phyloP scores from a whole-genome alignment of 2,797 vertebrate species.

The Neomorphus geoffroyi region DNA sequence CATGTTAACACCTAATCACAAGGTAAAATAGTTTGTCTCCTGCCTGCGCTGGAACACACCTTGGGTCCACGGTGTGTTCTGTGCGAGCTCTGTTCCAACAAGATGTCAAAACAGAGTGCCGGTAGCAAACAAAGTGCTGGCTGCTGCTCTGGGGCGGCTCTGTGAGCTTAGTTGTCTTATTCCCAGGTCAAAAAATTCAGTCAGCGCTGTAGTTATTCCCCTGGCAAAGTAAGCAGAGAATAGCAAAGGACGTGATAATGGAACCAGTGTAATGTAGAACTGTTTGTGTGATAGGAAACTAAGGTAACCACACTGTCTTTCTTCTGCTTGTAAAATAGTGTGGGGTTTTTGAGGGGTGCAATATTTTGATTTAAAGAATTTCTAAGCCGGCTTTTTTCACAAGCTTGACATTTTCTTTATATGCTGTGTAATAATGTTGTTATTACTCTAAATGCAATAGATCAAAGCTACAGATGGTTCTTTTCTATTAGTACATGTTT shows the following conservation, averaged over 20 bases:
- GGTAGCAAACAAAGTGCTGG: too few species aligned
- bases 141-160: background rate
- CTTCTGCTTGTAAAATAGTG: background rate
- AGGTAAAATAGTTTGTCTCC: background rate
- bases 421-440: background rate
- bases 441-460: background rate
- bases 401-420: background rate
- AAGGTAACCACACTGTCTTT: background rate
- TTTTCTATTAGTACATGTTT: background rate
- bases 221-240: background rate
- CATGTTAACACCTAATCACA: background rate
- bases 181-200: background rate
- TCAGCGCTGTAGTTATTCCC: background rate
- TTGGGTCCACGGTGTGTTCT: background rate
- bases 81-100: background rate
- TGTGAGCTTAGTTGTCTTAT: background rate
- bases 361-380: background rate
- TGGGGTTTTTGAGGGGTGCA: background rate
- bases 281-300: background rate
- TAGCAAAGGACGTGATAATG: background rate
- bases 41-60: background rate
- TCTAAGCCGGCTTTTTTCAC: background rate
- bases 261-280: background rate
- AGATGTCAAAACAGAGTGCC: background rate
- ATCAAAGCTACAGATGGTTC: background rate